Conservation (phyloP, 92 coral and sea anemone species). For the Pocillopora meandrina region DNA sequence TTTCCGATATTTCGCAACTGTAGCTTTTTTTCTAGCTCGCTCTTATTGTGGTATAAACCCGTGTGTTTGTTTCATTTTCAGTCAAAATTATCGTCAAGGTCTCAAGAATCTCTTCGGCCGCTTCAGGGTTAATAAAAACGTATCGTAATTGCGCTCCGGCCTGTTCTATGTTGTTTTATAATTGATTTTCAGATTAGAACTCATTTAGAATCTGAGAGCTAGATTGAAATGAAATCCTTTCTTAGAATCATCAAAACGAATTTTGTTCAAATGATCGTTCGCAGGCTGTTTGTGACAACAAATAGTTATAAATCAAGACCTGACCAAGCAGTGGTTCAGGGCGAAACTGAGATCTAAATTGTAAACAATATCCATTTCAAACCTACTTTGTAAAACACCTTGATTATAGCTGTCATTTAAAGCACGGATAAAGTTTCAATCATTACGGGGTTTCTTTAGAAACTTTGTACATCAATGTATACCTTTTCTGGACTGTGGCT, state of each 20-base stretch:
- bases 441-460: too few species aligned
- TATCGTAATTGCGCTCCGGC: not conserved
- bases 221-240: too few species aligned
- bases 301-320: not conserved
- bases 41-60: constrained; percentile 15
- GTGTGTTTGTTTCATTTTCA: constrained; percentile 6
- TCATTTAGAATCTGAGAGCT: too few species aligned
- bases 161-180: not conserved
- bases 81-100: constrained; percentile 11
- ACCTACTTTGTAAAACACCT: not conserved
- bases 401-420: too few species aligned
- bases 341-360: not conserved
- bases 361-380: not conserved
- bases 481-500: too few species aligned
- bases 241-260: too few species aligned
- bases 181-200: not conserved
- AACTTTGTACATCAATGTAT: too few species aligned
- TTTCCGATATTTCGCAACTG: not conserved
- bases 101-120: not conserved
- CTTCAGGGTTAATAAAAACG: not conserved
- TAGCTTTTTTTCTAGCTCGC: not conserved
- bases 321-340: not conserved
- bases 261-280: too few species aligned
- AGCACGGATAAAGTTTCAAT: too few species aligned
- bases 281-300: not conserved